Base-by-base conservation (phyloP, 1,140 invertebrate species). In the Phymorhynchus buccinoides region DNA sequence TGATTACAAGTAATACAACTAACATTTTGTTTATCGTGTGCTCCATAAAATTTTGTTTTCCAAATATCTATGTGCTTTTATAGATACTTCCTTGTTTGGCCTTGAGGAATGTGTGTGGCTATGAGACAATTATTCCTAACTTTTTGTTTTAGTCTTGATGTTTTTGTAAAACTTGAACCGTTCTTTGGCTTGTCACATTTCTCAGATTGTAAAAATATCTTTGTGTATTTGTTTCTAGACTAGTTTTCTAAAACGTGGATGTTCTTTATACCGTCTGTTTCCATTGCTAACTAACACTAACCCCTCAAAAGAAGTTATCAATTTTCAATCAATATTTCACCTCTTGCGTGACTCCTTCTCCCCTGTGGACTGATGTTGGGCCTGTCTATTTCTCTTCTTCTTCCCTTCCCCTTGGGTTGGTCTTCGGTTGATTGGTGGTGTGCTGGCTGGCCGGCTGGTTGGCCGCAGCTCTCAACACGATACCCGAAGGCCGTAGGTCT, bases 401-500 rank as follows among this genome's bases (percentile, higher is more conserved):
- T n/a, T n/a, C 75, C 83, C 73, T 84, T 84, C 83, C 73, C 83
- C 83, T 84, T 84, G 83, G 71, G 44, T 41, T 83, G 44, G n/a
- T 37, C n/a, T 78, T 35, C 41, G 6, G 9, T 78, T 48, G 41
- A 35, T 78, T 12, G 30, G 62, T 62, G 44, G 30, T 42, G n/a
- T 52, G 14, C 2, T 83, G 62, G 41, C 66, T 68, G 81, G 62
- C 81, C 39, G 18, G 16, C 81, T 71, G n/a, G n/a, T n/a, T n/a
- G n/a, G n/a, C n/a, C n/a, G n/a, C 88, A 92, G 91, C 89, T 84
- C 89, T 92, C 75, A 89, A 90, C 89, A 88, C 91, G 84, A 91
- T 92, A 84, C 90, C 89, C 75, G 91, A 92, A 89, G 89, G 90
- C 84, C 86, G 90, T 88, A 90, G 90, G 86, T 92, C 91, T 92